Evolutionary conservation across 2,113 vertebrate genomes (phyloP).

Genomic region (Dolichallabes microphthalmus): DNA sequence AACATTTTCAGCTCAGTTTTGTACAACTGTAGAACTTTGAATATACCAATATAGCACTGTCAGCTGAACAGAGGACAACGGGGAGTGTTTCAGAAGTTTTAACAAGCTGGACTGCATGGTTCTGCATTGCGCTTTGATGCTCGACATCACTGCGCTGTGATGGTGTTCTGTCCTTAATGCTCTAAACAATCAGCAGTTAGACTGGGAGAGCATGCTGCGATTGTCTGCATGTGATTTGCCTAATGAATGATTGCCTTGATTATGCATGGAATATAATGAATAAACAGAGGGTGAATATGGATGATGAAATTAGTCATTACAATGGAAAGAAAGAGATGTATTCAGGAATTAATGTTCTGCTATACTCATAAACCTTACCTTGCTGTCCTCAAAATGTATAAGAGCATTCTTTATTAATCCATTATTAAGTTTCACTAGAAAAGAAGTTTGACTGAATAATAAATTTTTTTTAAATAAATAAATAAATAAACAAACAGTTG

Average conservation of each 20-base stretch:
- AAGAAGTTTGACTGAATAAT: background rate
- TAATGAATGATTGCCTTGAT: constrained; percentile 56
- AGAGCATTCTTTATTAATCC: constrained; percentile 5
- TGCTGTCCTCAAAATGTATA: constrained; percentile 11
- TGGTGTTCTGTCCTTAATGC: constrained; percentile 27
- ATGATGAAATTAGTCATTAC: constrained; percentile 53
- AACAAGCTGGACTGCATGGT: constrained; percentile 29
- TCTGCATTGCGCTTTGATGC: constrained; percentile 34
- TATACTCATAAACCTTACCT: constrained; percentile 16
- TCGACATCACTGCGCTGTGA: constrained; percentile 9
- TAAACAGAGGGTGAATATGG: constrained; percentile 54
- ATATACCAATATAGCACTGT: constrained; percentile 18
- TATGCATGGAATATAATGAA: constrained; percentile 52
- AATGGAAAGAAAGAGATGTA: constrained; percentile 49
- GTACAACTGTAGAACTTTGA: constrained; percentile 10
- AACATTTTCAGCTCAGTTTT: constrained; percentile 18
- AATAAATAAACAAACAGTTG: too few species aligned
- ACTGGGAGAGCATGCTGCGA: constrained; percentile 42
- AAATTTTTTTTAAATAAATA: background rate
- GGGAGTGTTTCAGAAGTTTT: constrained; percentile 34
- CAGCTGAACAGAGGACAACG: background rate
- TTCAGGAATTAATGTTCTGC: constrained; percentile 43
- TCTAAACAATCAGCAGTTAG: constrained; percentile 49
- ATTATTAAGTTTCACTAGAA: background rate
- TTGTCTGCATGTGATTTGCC: constrained; percentile 42